Conservation (phyloP, 2,888 invertebrate species). For the Galerucella pusilla region DNA sequence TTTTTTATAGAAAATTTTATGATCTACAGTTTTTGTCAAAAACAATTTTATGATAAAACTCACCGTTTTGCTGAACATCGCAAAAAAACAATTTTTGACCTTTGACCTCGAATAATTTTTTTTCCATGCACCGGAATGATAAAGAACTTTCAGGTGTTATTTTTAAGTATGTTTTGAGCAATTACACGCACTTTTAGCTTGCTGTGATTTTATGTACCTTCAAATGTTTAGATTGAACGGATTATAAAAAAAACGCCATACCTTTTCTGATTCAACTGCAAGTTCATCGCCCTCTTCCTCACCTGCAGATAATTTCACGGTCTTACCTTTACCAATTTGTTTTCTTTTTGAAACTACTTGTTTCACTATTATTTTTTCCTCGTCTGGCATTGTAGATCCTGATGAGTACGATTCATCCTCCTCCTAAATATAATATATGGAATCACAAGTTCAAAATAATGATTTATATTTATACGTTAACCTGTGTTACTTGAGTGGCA, state of each 20-base stretch:
- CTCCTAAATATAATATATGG: neutral
- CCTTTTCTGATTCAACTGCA: neutral
- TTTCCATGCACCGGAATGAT: no score
- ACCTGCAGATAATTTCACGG: neutral
- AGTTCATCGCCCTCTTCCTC: neutral
- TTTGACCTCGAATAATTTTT: no score
- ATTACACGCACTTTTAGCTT: no score
- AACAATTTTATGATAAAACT: no score
- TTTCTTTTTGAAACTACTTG: neutral
- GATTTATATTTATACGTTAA: neutral
- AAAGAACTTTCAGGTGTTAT: no score
- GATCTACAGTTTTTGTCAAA: no score
- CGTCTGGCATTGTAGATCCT: neutral
- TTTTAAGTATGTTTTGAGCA: no score
- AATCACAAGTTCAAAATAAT: neutral
- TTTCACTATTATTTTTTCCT: conserved; percentile 7
- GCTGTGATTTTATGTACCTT: no score
- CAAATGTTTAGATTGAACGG: no score
- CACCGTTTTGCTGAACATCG: no score
- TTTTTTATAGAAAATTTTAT: no score
- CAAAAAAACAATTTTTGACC: no score
- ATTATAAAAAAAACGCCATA: neutral
- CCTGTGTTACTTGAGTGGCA: neutral
- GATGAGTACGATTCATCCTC: conserved; percentile 14
- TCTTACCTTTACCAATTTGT: neutral